Conservation (phyloP, 2,113 vertebrate species). For the Conger conger region DNA sequence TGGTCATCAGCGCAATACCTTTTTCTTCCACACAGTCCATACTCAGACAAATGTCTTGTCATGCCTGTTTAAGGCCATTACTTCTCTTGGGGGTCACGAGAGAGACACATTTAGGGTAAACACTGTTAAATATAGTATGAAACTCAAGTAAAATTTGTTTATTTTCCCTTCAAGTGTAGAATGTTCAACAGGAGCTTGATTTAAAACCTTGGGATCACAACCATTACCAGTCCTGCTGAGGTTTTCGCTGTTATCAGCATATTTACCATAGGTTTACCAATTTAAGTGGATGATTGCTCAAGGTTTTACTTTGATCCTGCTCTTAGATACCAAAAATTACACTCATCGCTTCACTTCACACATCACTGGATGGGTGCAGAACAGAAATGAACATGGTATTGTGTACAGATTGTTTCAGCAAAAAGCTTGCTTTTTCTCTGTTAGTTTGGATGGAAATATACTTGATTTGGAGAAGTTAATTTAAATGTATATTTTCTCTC, state of each 20-base stretch:
- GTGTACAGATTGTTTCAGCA: not conserved
- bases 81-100: conserved; percentile 36
- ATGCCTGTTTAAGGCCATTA: conserved; percentile 78
- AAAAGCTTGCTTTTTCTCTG: not conserved
- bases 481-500: too few species aligned
- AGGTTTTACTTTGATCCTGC: not conserved
- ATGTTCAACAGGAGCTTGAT: not conserved
- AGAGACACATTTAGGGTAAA: not conserved
- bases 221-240: not conserved
- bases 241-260: too few species aligned
- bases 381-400: not conserved
- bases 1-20: conserved; percentile 83
- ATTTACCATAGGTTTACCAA: too few species aligned
- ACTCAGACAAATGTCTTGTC: conserved; percentile 73
- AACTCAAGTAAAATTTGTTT: not conserved
- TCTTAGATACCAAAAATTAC: not conserved
- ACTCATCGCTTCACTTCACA: not conserved
- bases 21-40: conserved; percentile 75
- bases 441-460: not conserved
- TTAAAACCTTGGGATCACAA: not conserved
- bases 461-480: not conserved
- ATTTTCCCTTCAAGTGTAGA: not conserved
- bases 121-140: not conserved
- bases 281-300: too few species aligned
- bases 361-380: not conserved